Base-by-base conservation (phyloP, 2,113 vertebrate species). In the Phaethon lepturus region DNA sequence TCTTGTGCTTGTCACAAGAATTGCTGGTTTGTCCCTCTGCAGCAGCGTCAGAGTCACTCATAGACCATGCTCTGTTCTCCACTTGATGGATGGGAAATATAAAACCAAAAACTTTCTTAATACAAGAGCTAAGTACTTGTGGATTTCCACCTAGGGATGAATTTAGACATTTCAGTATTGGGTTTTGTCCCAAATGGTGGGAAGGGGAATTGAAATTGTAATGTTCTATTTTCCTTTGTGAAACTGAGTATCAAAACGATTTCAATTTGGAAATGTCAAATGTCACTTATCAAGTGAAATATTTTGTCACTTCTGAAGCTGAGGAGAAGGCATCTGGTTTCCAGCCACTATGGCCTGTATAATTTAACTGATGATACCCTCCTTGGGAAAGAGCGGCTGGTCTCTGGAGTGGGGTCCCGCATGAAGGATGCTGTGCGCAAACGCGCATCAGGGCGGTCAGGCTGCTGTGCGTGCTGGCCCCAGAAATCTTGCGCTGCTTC, bases 101-200 rank as follows among this genome's bases (percentile, higher is more conserved):
- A 62, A 87, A 87, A 0, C 50, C 28, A 2, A 77, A 55, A 52
- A 56, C 50, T 64, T 73, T 38, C 26, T 77, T 40, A 59, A 79
- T 50, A 23, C 6, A 28, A 33, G 52, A 90, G 33, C 17, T 26
- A 64, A 92, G 40, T 8, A 11, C 56, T 71, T 38, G 44, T 45
- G 81, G 56, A 92, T 86, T 90, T 79, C 72, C 35, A 69, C 28
- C 72, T 20, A 59, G 92, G 86, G 95, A 86, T 59, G 50, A 59
- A 69, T 86, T 82, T 4, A 82, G 45, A 35, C 45, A 47, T 55
- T 86, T 69, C 31, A 55, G 49, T 13, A 18, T 31, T 55, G 66
- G 49, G 22, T 47, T 94, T 79, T 69, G 40, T 69, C 66, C 49
- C 40, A 52, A 23, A 66, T 19, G 23, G 26, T 50, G 35, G 24